phyloP scores from a whole-genome alignment of 1,140 invertebrate genomes.

The Dendroctonus ponderosae region DNA sequence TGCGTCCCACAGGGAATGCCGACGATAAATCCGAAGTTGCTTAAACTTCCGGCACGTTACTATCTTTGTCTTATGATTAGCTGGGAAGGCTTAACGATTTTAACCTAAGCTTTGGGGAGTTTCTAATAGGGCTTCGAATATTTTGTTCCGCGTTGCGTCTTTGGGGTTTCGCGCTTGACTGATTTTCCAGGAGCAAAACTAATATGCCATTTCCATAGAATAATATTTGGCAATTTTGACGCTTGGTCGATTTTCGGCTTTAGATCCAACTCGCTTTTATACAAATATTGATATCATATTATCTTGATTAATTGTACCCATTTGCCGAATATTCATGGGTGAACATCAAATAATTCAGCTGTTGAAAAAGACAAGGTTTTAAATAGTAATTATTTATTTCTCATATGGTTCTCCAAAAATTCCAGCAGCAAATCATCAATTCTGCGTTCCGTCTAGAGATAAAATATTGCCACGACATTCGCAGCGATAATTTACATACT shows the following conservation, averaged over 20 bases:
- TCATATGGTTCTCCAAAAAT: too few relatives aligned
- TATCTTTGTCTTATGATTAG: constrained; percentile 21
- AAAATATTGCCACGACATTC: too few relatives aligned
- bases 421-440: too few relatives aligned
- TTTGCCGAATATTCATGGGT: too few relatives aligned
- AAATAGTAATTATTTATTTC: too few relatives aligned
- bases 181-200: constrained; percentile 7
- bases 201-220: constrained; percentile 10
- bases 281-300: too few relatives aligned
- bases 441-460: too few relatives aligned
- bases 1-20: constrained; percentile 1
- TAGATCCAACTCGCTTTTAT: not conserved
- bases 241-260: not conserved
- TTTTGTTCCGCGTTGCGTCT: constrained; percentile 10
- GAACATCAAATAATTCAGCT: too few relatives aligned
- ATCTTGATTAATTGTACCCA: too few relatives aligned
- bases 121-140: constrained; percentile 1
- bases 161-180: constrained; percentile 16
- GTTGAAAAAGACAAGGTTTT: too few relatives aligned
- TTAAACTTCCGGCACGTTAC: constrained; percentile 17
- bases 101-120: constrained; percentile 22
- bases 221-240: constrained; percentile 6
- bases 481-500: too few relatives aligned
- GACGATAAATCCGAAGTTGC: constrained; percentile 14
- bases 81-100: constrained; percentile 24